Conservation (phyloP, 2,113 vertebrate species). For the Rafetus swinhoei region DNA sequence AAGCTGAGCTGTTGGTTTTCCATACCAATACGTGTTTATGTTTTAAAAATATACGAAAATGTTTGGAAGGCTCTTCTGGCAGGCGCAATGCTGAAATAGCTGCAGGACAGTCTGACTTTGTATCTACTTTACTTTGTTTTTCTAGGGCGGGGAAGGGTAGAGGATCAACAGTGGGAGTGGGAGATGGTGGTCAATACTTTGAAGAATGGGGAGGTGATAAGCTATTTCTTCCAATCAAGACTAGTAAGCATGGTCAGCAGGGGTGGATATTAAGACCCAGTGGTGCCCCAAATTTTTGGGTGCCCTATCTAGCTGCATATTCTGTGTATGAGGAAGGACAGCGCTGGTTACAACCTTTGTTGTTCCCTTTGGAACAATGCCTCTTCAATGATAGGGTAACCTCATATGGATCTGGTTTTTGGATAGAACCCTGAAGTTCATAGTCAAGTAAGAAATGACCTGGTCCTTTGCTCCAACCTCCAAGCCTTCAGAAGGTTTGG, state of each 20-base stretch:
- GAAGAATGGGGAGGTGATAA: fast-evolving
- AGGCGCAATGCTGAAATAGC: fast-evolving
- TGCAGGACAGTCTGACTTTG: not conserved
- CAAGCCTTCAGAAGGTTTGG: not conserved
- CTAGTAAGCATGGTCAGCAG: not conserved
- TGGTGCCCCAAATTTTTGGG: no score
- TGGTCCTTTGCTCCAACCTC: not conserved
- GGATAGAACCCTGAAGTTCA: not conserved
- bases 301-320: no score
- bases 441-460: not conserved
- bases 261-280: not conserved
- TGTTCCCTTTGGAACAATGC: no score
- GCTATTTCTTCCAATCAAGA: not conserved
- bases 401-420: no score
- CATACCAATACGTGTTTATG: not conserved
- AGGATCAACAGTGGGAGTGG: fast-evolving
- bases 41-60: not conserved
- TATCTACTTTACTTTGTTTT: not conserved
- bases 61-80: not conserved
- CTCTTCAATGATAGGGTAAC: no score
- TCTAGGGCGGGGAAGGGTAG: fast-evolving
- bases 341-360: no score
- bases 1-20: not conserved
- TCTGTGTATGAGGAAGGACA: no score
- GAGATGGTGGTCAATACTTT: not conserved